phyloP scores from a whole-genome alignment of 2,797 vertebrate genomes.

The Lepilemur septentrionalis region DNA sequence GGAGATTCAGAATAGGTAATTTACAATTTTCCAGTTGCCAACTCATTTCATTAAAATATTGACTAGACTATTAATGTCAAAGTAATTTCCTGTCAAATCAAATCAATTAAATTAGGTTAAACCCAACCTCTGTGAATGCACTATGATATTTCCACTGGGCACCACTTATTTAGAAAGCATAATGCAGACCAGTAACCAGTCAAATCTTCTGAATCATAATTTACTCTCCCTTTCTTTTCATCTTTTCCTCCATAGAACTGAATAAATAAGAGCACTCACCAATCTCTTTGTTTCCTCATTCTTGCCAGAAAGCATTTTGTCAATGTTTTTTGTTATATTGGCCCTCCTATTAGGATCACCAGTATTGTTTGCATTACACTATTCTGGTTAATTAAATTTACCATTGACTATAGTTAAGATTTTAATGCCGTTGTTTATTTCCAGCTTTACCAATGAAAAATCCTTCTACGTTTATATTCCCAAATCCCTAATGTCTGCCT shows the following conservation, averaged over 20 bases:
- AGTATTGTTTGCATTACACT: not conserved
- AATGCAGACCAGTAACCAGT: not conserved
- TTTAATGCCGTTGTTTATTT: not conserved
- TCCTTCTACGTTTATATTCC: not conserved
- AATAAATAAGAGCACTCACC: not conserved
- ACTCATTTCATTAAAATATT: slow-evolving; percentile 58
- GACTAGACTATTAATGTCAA: slow-evolving; percentile 35
- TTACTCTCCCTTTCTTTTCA: not conserved
- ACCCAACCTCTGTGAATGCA: not conserved
- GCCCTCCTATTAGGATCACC: not conserved
- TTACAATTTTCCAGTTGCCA: slow-evolving; percentile 54
- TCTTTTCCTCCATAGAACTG: not conserved
- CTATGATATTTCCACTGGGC: not conserved
- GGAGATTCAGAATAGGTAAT: slow-evolving; percentile 41
- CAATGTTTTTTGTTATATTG: not conserved
- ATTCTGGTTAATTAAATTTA: slow-evolving; percentile 21
- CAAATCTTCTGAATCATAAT: not conserved
- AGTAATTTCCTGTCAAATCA: slow-evolving; percentile 50
- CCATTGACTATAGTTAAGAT: not conserved
- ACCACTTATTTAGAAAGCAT: not conserved
- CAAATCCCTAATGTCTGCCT: not conserved
- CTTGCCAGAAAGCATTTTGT: not conserved
- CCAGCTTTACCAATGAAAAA: not conserved
- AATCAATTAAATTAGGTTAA: slow-evolving; percentile 40
- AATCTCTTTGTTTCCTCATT: not conserved